Evolutionary conservation across 2,113 vertebrate genomes (phyloP), one percentile per base, ranked within the genome.

Genomic region (Rostratula benghalensis): DNA sequence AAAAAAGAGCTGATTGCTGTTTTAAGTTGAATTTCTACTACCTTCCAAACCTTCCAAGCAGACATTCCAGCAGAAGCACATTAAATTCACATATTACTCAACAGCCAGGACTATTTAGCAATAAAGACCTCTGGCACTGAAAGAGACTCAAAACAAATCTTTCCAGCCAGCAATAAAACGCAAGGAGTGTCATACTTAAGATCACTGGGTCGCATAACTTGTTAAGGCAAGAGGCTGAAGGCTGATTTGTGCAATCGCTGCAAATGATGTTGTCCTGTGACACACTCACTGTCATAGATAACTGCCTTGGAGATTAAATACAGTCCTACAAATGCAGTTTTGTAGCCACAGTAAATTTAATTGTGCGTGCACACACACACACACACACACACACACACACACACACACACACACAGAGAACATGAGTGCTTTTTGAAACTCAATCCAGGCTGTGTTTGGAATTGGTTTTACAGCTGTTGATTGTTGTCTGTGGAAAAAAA

Each of bases 101-200:
- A 95, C 51, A 91, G 63, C 80, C 71, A 60, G 61, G 63, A 51
- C 82, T 97, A 21, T 96, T 97, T 94, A 94, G 95, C 94, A 95
- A 95, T 80, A 60, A 89, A 83, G 88, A 92, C 95, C 82, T 91
- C 91, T 93, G 73, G 75, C 83, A 86, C 61, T 63, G 60, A 63
- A 79, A 93, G 87, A 93, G 78, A 75, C 90, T 92, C 81, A 39
- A 84, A 90, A 23, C 94, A 89, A 88, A 86, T 70, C 75, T 91
- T 75, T 75, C 65, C 65, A 76, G 74, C n/a, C 51, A 53, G 91
- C 89, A 92, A 39, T 88, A 86, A 95, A 94, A 79, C 3, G 9
- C 41, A 63, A 94, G 91, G 89, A 93, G 84, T 70, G 88, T 63
- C 81, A 27, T 7, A 37, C 82, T 79, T 63, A 69, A 59, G 83